These are phyloP conservation scores for Drepanosiphum platanoidis DNA, from an alignment of 2,888 invertebrate genomes.

Conservation along the genomic window DNA sequence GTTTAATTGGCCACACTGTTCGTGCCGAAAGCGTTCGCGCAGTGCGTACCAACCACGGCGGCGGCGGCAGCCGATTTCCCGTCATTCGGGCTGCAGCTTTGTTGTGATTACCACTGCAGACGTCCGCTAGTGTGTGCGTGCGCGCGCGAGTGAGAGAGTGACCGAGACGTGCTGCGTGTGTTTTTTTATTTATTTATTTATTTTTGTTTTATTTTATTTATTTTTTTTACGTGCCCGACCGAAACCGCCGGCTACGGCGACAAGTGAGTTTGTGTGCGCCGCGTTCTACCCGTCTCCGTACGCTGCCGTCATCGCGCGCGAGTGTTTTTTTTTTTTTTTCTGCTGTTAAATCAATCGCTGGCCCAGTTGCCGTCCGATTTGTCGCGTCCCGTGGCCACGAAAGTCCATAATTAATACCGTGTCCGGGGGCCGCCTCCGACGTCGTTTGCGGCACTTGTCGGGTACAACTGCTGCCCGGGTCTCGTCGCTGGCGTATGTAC, in stretches of 20 bases:
- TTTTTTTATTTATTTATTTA: not conserved
- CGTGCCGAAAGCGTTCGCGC: conserved; percentile 3
- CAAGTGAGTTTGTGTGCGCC: conserved; percentile 55
- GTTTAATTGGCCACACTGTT: conserved; percentile 56
- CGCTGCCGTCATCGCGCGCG: not conserved
- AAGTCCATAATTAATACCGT: too few relatives aligned
- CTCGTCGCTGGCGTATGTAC: too few relatives aligned
- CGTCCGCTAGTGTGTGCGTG: not conserved
- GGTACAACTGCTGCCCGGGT: too few relatives aligned
- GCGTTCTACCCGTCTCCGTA: not conserved
- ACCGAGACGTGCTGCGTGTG: not conserved
- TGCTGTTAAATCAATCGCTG: conserved; percentile 57
- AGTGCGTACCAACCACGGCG: conserved; percentile 44
- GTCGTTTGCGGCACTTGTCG: too few relatives aligned
- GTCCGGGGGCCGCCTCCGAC: not conserved
- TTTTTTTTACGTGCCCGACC: conserved; percentile 38
- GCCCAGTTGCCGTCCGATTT: not conserved
- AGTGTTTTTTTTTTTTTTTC: conserved; percentile 13
- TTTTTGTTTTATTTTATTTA: not conserved
- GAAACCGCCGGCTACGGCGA: conserved; percentile 43
- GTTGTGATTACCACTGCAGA: conserved; percentile 20
- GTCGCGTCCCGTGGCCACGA: not conserved
- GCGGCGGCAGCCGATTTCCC: conserved; percentile 36
- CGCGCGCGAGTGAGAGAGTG: conserved; percentile 25
- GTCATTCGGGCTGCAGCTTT: conserved; percentile 41